phyloP scores from a whole-genome alignment of 30 jellyfish, hydroid and myxozoan species.

The Turritopsis rubra region DNA sequence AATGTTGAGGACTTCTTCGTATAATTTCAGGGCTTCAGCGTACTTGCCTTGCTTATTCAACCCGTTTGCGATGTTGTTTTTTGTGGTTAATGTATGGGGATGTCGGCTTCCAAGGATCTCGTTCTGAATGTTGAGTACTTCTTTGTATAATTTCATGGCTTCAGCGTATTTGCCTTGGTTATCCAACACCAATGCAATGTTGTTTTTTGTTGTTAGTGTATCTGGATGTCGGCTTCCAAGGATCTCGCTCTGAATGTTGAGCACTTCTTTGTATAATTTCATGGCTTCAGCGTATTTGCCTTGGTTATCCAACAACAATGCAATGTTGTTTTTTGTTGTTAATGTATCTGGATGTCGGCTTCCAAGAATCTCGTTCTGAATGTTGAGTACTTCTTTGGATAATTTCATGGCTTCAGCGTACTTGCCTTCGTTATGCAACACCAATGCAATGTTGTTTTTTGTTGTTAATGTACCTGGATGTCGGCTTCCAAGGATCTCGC shows the following conservation, averaged over 20 bases:
- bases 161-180: no score
- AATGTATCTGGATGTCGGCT: neutral
- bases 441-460: neutral
- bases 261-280: neutral
- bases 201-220: neutral
- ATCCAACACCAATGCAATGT: no score
- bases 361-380: neutral
- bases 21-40: no score
- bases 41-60: no score
- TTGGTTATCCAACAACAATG: neutral
- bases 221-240: neutral
- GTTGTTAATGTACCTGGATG: neutral
- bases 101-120: no score
- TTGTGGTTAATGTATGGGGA: no score
- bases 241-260: neutral
- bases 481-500: neutral
- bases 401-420: neutral
- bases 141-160: no score
- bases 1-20: no score
- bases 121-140: no score
- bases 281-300: neutral
- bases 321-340: neutral
- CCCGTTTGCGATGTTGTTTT: no score
- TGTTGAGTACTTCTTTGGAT: neutral
- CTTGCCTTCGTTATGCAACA: neutral